Conservation (phyloP, 2,113 vertebrate genomes). For the Antennarius striatus region DNA sequence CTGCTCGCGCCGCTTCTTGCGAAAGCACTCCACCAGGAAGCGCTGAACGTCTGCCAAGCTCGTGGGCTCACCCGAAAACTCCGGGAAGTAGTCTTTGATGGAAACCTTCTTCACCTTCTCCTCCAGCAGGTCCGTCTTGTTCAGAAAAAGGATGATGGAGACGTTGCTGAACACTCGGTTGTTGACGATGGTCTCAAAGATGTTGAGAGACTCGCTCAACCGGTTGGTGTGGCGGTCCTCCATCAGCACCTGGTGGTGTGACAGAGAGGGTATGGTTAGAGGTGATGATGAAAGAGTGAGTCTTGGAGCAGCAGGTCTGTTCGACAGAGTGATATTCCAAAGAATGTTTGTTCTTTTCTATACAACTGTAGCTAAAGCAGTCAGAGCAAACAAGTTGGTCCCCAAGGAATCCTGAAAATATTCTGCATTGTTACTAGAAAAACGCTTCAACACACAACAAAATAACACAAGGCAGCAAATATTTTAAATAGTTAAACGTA, state of each 20-base stretch:
- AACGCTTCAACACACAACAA: too few species aligned
- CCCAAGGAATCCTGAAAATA: too few species aligned
- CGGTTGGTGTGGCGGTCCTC: conserved; percentile 97
- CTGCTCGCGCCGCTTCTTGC: conserved; percentile 91
- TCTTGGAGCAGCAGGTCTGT: background rate
- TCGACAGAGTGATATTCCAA: too few species aligned
- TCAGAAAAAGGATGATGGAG: conserved; percentile 97
- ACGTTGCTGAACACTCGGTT: conserved; percentile 96
- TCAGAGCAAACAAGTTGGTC: too few species aligned
- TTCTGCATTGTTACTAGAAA: too few species aligned
- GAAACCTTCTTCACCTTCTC: conserved; percentile 92
- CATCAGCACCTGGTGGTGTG: conserved; percentile 86
- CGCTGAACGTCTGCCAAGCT: conserved; percentile 89
- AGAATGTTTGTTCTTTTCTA: too few species aligned
- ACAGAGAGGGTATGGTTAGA: conserved; percentile 1
- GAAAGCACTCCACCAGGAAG: conserved; percentile 97
- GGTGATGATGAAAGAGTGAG: background rate
- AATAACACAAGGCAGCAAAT: too few species aligned
- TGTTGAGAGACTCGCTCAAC: conserved; percentile 96
- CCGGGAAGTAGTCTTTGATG: conserved; percentile 95
- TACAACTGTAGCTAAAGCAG: too few species aligned
- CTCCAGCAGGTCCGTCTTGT: conserved; percentile 97
- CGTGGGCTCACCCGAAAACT: conserved; percentile 84
- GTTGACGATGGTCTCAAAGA: conserved; percentile 98
- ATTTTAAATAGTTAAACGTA: too few species aligned